Percentiles rank a stretch among this genome's conserved stretches.
phyloP scores from a whole-genome alignment of 2,888 invertebrate genomes.

The Cheilosia impressa region DNA sequence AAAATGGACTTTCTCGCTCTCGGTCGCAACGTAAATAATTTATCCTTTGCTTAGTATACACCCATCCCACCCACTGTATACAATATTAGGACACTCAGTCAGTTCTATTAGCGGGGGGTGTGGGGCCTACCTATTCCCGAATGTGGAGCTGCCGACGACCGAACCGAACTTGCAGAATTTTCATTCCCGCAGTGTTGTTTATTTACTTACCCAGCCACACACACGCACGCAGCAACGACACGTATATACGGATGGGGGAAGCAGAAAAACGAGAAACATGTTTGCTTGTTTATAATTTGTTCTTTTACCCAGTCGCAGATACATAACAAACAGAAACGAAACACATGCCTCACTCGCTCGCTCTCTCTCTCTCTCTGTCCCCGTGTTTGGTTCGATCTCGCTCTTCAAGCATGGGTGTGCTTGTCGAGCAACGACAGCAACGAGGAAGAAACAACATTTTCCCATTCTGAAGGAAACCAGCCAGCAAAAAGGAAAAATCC shows the following conservation, averaged over 20 bases:
- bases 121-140: conserved; percentile 13
- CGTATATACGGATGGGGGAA: conserved; percentile 27
- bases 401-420: not conserved
- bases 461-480: conserved; percentile 71
- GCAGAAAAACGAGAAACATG: conserved; percentile 27
- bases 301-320: conserved; percentile 40
- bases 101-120: conserved; percentile 4
- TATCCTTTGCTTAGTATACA: conserved; percentile 60
- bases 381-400: conserved; percentile 13
- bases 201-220: conserved; percentile 24
- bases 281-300: conserved; percentile 69
- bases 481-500: conserved; percentile 75
- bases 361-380: conserved; percentile 33
- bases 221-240: conserved; percentile 10
- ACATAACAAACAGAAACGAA: conserved; percentile 28
- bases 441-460: conserved; percentile 49
- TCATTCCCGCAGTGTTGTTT: conserved; percentile 42
- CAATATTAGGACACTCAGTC: conserved; percentile 60
- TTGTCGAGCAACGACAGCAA: too few species aligned
- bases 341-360: conserved; percentile 32
- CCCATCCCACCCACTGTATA: conserved; percentile 40
- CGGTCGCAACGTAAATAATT: conserved; percentile 55
- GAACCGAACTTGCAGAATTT: not conserved
- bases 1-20: conserved; percentile 63
- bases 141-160: conserved; percentile 45